These are phyloP conservation scores for Drosophila nannoptera DNA, from an alignment of 1,140 invertebrate genomes.

Conservation along the genomic window DNA sequence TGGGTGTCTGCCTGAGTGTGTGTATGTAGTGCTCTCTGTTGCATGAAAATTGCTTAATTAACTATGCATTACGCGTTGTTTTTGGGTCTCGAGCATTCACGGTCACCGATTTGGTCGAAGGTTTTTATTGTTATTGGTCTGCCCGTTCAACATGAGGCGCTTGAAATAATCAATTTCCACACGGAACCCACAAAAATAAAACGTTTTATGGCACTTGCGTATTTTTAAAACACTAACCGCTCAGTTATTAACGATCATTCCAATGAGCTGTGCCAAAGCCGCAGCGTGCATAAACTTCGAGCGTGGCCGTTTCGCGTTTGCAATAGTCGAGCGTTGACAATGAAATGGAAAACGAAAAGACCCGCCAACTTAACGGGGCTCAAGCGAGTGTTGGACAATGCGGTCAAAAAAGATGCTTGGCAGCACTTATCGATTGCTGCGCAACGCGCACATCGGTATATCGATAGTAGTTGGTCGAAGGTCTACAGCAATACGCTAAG, in stretches of 20 bases:
- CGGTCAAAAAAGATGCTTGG: not conserved
- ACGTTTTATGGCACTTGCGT: not conserved
- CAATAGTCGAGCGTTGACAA: conserved; percentile 30
- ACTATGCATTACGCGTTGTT: conserved; percentile 55
- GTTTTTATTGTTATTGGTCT: conserved; percentile 41
- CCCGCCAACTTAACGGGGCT: conserved; percentile 23
- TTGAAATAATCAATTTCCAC: not conserved
- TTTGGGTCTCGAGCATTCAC: conserved; percentile 55
- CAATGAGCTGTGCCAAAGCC: conserved; percentile 5
- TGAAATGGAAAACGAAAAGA: conserved; percentile 41
- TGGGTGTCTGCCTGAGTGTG: conserved; percentile 14
- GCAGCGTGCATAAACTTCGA: conserved; percentile 6
- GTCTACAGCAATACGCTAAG: conserved; percentile 4
- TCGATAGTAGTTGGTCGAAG: conserved; percentile 1
- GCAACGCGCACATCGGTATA: not conserved
- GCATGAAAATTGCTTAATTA: conserved; percentile 70
- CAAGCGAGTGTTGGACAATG: conserved; percentile 1
- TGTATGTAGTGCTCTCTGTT: conserved; percentile 27
- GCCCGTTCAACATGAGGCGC: not conserved
- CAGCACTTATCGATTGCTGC: conserved; percentile 15
- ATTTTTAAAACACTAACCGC: conserved; percentile 26
- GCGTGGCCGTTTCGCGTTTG: conserved; percentile 17
- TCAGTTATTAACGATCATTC: conserved; percentile 5
- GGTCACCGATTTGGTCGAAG: conserved; percentile 55
- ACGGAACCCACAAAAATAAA: not conserved